Base-by-base conservation (phyloP, 1,140 invertebrate species). In the Rhynchophorus ferrugineus region DNA sequence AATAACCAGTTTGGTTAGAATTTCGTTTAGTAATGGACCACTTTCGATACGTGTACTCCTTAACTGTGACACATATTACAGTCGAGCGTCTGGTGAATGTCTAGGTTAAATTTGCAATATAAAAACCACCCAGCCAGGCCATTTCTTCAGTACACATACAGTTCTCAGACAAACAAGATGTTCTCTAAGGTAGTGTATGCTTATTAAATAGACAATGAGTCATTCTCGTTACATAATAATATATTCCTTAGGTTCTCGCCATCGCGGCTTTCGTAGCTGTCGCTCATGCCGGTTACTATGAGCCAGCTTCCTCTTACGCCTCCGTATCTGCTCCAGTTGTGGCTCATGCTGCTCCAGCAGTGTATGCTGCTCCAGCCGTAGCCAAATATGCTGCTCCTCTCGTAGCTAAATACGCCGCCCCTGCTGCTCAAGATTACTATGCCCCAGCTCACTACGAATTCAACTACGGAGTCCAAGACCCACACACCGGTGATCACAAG, bases 401-500 rank as follows among this genome's bases (percentile, higher is more conserved):
- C n/a, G n/a, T n/a, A n/a, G n/a, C n/a, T n/a, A n/a, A n/a, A n/a
- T n/a, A n/a, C n/a, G n/a, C 21, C 11, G 44, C 44, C 44, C 36
- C 41, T 9, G 33, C 41, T 11, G 14, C 6, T 17, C 2, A 37
- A 38, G 29, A 48, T 18, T 70, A 9, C 54, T 71, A 75, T 54
- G 65, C 69, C 3, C 66, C 70, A 49, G 73, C 73, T 9, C 70
- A 73, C 58, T 75, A 75, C 60, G 70, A 66, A 38, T 78, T 72
- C 58, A 71, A 73, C 19, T 78, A 78, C 59, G 71, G 75, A 46
- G 70, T 78, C 29, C 67, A 74, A 56, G 77, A 79, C 46, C 70
- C 72, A 9, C 71, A 74, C 58, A 80, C 71, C 24, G 75, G 79
- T 3, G 76, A 78, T 57, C 69, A 72, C 51, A 77, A 79, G 65